Base-by-base conservation (phyloP, 2,113 vertebrate species). In the Xiphophorus maculatus region DNA sequence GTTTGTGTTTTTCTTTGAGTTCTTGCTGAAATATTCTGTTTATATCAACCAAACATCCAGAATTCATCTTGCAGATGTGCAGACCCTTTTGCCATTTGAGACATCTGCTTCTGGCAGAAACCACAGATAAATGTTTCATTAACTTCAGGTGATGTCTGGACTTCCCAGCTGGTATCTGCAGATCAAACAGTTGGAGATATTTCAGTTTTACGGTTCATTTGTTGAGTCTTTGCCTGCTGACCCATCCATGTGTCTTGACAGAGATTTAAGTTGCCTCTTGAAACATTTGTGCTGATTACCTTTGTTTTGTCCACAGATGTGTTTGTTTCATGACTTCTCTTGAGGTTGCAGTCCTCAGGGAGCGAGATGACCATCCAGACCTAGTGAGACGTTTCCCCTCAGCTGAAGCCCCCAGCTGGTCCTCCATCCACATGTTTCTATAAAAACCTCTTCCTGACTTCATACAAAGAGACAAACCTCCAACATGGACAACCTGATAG, bases 401-500 rank as follows among this genome's bases (percentile, higher is more conserved):
- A 22, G 25, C 6, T 62, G 51, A 71, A 71, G 62, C 71, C 42
- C 14, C 75, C 25, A 58, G 35, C 51, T 48, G 71, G 25, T 25
- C 73, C 44, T 48, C 44, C 62, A 10, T 22, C n/a, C 67, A 73
- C 33, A 74, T 86, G 81, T 68, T 71, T 74, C 13, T 15, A 14
- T 66, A 25, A 32, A 40, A 35, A 3, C 32, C 29, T 28, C 62
- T 28, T 65, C 1, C 33, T 22, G 14, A 76, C 40, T 66, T 73
- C 32, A 30, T 60, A 69, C 51, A n/a, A 1, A 68, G 22, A 25
- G 33, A 15, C 25, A 48, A 11, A 27, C 28, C 54, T 54, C 83
- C 79, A 87, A 10, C 75, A 97, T 98, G 96, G 97, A 98, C 71
- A 95, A 96, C 10, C 95, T 98, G 79, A 96, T 97, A 3, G 96